Base-by-base conservation (phyloP, 2,888 invertebrate genomes). In the Bursaphelenchus okinawaensis region DNA sequence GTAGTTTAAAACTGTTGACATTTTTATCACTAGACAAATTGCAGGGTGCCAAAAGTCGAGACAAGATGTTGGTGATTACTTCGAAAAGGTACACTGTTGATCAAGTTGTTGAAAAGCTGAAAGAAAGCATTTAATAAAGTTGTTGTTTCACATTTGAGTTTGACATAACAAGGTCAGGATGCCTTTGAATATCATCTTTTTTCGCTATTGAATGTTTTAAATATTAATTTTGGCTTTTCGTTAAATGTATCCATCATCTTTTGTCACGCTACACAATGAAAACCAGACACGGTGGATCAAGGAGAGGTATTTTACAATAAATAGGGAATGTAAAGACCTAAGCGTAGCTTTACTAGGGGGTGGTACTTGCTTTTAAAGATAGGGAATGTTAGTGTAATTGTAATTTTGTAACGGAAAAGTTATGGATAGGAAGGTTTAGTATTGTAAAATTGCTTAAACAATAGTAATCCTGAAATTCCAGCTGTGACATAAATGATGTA, bases 31-130 rank as follows among this genome's bases (percentile, higher is more conserved):
- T 20, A n/a, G n/a, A n/a, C 12, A 22, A 6, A 40, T 63, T 75
- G 31, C 65, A 76, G 76, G 76, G 75, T 31, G 75, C 76, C 55
- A 75, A 74, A 55, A 75, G 73, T 19, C 60, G 76, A 31, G 70
- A 73, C 40, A 76, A 76, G 65, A 68, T 76, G 23, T 68, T 76
- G 51, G 60, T 76, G 19, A 71, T 76, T 29, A 65, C 70, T 12
- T 69, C 73, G 29, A 62, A 68, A 24, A 63, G 70, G 19, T 54
- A 72, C 54, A 68, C 63, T 4, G 51, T 72, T 7, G 75, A 72
- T 0, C 68, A 76, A 8, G 68, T 76, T 7, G 55, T 60, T 7
- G 52, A 64, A 23, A 75, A 74, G 40, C 16, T 51, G 40, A 52
- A 59, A 52, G 31, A 1, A 4, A 59, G 52, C 20, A 50, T 19